These are phyloP conservation scores for Catharus minimus DNA, from an alignment of 2,113 vertebrate species.

Conservation along the genomic window DNA sequence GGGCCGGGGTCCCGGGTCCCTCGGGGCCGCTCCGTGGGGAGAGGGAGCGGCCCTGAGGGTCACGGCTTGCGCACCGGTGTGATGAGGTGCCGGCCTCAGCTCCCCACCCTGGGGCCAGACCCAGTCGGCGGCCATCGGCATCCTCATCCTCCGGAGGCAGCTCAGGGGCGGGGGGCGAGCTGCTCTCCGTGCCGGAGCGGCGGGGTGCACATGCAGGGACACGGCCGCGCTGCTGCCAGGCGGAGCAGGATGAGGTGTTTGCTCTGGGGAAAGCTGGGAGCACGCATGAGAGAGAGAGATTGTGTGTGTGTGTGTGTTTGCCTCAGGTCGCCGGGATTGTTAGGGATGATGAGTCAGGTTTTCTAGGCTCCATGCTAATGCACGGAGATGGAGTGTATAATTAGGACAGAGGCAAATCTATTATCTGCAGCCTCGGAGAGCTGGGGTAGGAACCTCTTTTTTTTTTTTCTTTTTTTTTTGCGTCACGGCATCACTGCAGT, in stretches of 20 bases:
- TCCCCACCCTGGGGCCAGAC: no score
- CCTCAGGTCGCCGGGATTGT: not conserved
- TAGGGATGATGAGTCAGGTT: constrained; percentile 59
- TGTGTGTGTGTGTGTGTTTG: not conserved
- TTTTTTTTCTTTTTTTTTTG: not conserved
- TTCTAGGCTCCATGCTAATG: constrained; percentile 44
- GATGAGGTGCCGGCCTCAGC: not conserved
- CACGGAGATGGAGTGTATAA: constrained; percentile 30
- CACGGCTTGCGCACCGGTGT: not conserved
- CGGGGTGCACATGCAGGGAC: not conserved
- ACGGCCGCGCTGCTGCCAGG: not conserved
- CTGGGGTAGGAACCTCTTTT: not conserved
- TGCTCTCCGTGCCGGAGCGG: not conserved
- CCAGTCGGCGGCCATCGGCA: no score
- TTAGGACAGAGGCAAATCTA: constrained; percentile 11
- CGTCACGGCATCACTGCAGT: not conserved
- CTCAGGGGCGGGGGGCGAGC: no score
- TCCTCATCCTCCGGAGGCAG: not conserved
- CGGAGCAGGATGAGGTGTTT: not conserved
- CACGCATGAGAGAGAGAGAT: not conserved
- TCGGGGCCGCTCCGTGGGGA: no score
- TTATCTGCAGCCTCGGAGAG: not conserved
- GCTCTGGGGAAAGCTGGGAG: not conserved
- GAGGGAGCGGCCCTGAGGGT: no score
- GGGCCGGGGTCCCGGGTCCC: no score